Evolutionary conservation across 2,113 vertebrate species (phyloP).

Genomic region (cat (Felis catus)): F.catus_Fca126_mat1.0 CM031420.1:20428501-20429000

Average conservation of each 20-base stretch:
- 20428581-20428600: neutral
- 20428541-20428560: no score
- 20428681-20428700: neutral
- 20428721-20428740: neutral
- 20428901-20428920: neutral
- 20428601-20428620: neutral
- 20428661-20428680: neutral
- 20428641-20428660: neutral
- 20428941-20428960: neutral
- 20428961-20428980: neutral
- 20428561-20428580: neutral
- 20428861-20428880: neutral
- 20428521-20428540: neutral
- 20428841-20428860: neutral
- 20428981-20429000: neutral
- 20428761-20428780: neutral
- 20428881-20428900: neutral
- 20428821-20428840: neutral
- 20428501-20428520: neutral
- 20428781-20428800: neutral
- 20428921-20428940: neutral
- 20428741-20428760: neutral
- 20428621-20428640: neutral
- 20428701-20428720: neutral
- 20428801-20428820: neutral